A percentile compares a stretch with the other conserved stretches of the same genome.
Conservation (phyloP, 1,140 invertebrate genomes). For the Luehdorfia chinensis region DNA sequence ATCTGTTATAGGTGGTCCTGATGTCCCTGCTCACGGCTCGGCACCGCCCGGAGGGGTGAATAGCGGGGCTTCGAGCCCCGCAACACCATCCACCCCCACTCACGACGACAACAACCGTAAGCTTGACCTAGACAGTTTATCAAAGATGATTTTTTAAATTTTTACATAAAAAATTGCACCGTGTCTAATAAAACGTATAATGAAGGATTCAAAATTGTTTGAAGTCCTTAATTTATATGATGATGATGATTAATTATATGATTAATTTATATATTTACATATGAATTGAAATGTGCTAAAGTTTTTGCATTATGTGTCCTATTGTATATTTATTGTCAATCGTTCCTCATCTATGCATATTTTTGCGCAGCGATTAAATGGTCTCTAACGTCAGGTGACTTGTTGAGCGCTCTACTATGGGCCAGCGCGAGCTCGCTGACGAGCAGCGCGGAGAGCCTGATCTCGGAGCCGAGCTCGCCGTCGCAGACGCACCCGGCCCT, state of each 20-base stretch:
- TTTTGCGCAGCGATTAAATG: slow-evolving; percentile 14
- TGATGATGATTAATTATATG: no score
- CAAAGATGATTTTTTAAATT: neutral
- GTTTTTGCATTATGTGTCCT: no score
- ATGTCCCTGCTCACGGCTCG: slow-evolving; percentile 80
- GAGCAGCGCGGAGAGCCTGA: slow-evolving; percentile 57
- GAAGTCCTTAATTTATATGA: no score
- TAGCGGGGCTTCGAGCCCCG: slow-evolving; percentile 76
- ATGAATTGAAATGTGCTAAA: no score
- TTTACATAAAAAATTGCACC: no score
- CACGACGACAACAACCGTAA: slow-evolving; percentile 77
- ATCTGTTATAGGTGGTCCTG: slow-evolving; percentile 79
- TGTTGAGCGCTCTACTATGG: slow-evolving; percentile 69
- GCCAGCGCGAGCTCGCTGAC: slow-evolving; percentile 55
- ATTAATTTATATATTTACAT: no score
- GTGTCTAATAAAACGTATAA: no score
- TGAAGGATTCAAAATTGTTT: no score
- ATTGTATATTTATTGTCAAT: no score
- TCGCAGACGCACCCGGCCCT: slow-evolving; percentile 31
- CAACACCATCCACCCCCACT: slow-evolving; percentile 57
- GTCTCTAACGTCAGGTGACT: slow-evolving; percentile 49
- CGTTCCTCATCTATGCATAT: neutral
- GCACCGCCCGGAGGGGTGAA: slow-evolving; percentile 76
- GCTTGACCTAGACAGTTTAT: slow-evolving; percentile 21
- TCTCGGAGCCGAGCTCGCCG: slow-evolving; percentile 20